These are phyloP conservation scores for Nomia melanderi DNA, from an alignment of 1,140 invertebrate species.

Conservation along the genomic window DNA sequence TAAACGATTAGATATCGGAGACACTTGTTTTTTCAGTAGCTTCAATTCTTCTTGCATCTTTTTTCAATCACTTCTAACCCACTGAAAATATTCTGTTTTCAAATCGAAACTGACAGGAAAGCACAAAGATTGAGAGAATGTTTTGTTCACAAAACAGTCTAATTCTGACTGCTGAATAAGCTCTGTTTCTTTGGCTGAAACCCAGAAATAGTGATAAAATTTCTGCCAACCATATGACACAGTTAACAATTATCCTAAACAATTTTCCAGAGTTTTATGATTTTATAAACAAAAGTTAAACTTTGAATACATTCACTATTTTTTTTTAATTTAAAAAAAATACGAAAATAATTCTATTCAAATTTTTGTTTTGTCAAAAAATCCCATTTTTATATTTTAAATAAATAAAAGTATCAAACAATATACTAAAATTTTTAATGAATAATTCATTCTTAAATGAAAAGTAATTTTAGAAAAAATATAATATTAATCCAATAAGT, in stretches of 20 bases:
- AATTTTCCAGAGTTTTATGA: not conserved
- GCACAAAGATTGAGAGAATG: constrained; percentile 34
- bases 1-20: constrained; percentile 9
- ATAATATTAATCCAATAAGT: not conserved
- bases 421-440: not conserved
- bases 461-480: constrained; percentile 2
- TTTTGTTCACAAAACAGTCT: constrained; percentile 36
- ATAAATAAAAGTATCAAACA: not conserved
- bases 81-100: constrained; percentile 12
- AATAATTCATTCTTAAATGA: not conserved
- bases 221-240: constrained; percentile 41
- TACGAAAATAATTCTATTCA: not conserved
- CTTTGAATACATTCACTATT: not conserved
- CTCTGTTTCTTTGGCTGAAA: constrained; percentile 41
- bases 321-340: not conserved
- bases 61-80: not conserved
- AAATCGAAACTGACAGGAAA: constrained; percentile 24
- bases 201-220: constrained; percentile 52
- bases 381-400: not conserved
- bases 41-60: constrained; percentile 26
- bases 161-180: constrained; percentile 46
- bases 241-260: constrained; percentile 2
- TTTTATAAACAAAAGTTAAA: not conserved
- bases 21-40: constrained; percentile 1
- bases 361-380: not conserved